Base-by-base conservation (phyloP, 2,797 vertebrate species). In the Tenualosa thibaudeaui region DNA sequence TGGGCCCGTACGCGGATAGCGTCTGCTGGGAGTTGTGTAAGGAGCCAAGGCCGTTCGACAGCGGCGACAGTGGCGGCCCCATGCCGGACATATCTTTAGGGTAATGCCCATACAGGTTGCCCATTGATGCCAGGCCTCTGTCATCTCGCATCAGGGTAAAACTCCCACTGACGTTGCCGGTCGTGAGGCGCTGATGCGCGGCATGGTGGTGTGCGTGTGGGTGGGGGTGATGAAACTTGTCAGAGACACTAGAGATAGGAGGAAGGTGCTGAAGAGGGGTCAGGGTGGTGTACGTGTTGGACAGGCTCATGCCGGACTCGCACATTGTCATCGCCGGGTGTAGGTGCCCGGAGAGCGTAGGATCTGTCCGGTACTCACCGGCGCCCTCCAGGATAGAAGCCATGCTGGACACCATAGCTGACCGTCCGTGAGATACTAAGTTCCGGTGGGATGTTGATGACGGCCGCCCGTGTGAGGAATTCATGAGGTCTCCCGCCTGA, bases 291-390 rank as follows among this genome's bases (percentile, higher is more conserved):
- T 98, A 98, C 15, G 97, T 98, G 94, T 97, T 97, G 90, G 97
- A 97, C 40, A 99, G 93, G 92, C 96, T 96, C 97, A 98, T 97
- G 56, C 96, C 96, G 58, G 91, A 96, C 87, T 99, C 98, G 91
- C 98, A 99, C 98, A 99, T 98, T 94, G 96, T 97, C 97, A 99
- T 98, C 87, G 97, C 97, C 46, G 96, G 96, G 93, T 98, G 98
- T 88, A 99, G 93, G 88, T 98, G 97, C 84, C 91, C 96, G 88
- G 90, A 94, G 89, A 96, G 92, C 89, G 93, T 93, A 82, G 95
- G 92, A 87, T 97, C 93, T 51, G 95, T 90, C 82, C 98, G 96
- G 94, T 97, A 97, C 81, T 97, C 95, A 8, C 94, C 94, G 4
- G 95, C 92, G 88, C 97, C 95, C 85, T 99, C 98, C 91, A 99